Percentiles rank a stretch among this genome's conserved stretches.
These are phyloP conservation scores for Hemaris fuciformis DNA, from an alignment of 2,888 invertebrate species.

Conservation along the genomic window DNA sequence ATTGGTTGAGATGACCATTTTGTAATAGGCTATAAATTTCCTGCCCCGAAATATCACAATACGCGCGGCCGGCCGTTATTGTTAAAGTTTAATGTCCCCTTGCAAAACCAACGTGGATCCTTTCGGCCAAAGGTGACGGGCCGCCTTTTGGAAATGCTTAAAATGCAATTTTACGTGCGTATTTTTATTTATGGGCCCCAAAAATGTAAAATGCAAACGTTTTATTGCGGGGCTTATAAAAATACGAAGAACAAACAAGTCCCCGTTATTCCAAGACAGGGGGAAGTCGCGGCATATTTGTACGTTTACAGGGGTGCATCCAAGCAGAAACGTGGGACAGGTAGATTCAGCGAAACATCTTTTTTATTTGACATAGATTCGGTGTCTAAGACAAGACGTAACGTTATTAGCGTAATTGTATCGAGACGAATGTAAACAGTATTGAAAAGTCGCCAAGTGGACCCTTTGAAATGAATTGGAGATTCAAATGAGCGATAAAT, in stretches of 20 bases:
- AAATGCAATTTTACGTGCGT: conserved; percentile 78
- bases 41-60: conserved; percentile 50
- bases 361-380: conserved; percentile 19
- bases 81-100: conserved; percentile 54
- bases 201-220: conserved; percentile 80
- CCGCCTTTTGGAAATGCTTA: conserved; percentile 73
- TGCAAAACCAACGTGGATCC: conserved; percentile 40
- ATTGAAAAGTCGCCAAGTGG: conserved; percentile 41
- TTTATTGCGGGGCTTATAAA: conserved; percentile 78
- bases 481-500: conserved; percentile 78
- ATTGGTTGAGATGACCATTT: conserved; percentile 18
- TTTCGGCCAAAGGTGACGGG: conserved; percentile 64
- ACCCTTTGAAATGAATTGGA: conserved; percentile 67
- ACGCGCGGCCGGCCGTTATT: conserved; percentile 49
- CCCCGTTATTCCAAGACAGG: conserved; percentile 63
- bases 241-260: conserved; percentile 78
- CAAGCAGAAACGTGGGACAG: conserved; percentile 48
- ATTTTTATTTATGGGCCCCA: conserved; percentile 76
- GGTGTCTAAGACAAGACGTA: conserved; percentile 22
- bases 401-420: conserved; percentile 43
- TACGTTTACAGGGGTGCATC: conserved; percentile 49
- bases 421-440: conserved; percentile 46
- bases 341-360: conserved; percentile 30
- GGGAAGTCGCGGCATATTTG: conserved; percentile 70
- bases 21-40: conserved; percentile 50